A percentile compares a stretch with the other conserved stretches of the same genome.
Evolutionary conservation across 2,888 invertebrate genomes (phyloP).

Genomic region (Phania funesta): DNA sequence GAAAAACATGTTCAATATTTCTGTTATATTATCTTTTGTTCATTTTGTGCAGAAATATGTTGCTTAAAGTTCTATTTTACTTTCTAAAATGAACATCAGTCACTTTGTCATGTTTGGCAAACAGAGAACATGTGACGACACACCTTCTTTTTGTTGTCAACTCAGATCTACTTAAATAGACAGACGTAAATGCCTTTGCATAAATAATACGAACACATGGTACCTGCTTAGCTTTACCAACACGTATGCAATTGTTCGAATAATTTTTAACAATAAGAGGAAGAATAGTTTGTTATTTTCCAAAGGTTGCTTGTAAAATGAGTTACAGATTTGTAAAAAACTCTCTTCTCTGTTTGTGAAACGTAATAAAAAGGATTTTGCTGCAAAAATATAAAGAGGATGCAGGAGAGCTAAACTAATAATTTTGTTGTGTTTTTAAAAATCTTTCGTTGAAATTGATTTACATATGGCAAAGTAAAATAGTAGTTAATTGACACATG

Average conservation of each 20-base stretch:
- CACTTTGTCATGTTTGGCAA: constrained; percentile 1
- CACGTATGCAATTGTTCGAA: background rate
- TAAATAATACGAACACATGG: constrained; percentile 1
- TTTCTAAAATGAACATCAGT: constrained; percentile 2
- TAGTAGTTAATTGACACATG: too few species aligned
- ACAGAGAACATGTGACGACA: constrained; percentile 30
- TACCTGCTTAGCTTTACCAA: background rate
- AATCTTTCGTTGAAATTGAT: too few species aligned
- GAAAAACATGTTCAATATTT: constrained; percentile 7
- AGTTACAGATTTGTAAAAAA: constrained; percentile 5
- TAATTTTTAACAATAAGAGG: too few species aligned
- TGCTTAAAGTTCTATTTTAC: constrained; percentile 3
- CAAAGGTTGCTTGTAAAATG: background rate
- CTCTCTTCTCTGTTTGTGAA: background rate
- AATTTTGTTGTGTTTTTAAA: too few species aligned
- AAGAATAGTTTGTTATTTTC: background rate
- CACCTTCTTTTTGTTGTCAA: constrained; percentile 16
- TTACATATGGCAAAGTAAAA: too few species aligned
- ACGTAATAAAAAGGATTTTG: background rate
- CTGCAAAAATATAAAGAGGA: background rate
- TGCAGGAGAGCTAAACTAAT: too few species aligned
- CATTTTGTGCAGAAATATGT: background rate
- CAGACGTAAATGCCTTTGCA: constrained; percentile 1
- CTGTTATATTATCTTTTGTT: constrained; percentile 12
- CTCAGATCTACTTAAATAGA: background rate